phyloP scores from a whole-genome alignment of 2,113 vertebrate genomes.

The Spea multiplicata region DNA sequence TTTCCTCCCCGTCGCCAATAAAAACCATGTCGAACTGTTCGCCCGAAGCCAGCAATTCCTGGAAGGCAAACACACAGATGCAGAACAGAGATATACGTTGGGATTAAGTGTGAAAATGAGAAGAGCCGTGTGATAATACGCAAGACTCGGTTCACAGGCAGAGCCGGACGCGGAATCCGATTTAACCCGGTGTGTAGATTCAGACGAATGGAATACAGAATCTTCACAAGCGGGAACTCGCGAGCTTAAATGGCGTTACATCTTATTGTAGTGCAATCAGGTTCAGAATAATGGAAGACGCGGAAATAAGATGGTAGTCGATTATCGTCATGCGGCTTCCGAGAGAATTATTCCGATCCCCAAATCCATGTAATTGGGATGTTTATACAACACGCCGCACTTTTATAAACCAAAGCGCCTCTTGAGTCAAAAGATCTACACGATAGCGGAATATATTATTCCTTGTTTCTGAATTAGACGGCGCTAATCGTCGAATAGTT shows the following conservation, averaged over 20 bases:
- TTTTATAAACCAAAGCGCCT: neutral
- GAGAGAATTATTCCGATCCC: conserved; percentile 29
- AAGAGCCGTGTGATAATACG: conserved; percentile 4
- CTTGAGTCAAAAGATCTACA: neutral
- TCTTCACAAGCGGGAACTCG: conserved; percentile 5
- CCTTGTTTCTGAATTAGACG: too few relatives aligned
- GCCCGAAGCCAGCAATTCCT: conserved; percentile 69
- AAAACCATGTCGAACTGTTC: conserved; percentile 79
- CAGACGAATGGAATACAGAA: conserved; percentile 12
- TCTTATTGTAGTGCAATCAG: conserved; percentile 1
- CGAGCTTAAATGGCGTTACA: conserved; percentile 31
- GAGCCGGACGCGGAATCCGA: conserved; percentile 1
- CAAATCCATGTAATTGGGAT: conserved; percentile 29
- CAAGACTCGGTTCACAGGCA: conserved; percentile 7
- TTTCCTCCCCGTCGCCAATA: conserved; percentile 77
- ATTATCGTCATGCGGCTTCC: conserved; percentile 19
- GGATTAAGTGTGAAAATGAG: conserved; percentile 44
- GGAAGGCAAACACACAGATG: conserved; percentile 41
- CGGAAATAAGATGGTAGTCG: neutral
- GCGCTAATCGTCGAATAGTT: too few relatives aligned
- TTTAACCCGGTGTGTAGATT: neutral
- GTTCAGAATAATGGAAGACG: conserved; percentile 18
- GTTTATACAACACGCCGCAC: neutral
- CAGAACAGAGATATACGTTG: conserved; percentile 31
- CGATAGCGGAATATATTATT: neutral